Percentiles rank a stretch among this genome's conserved stretches.
phyloP scores from a whole-genome alignment of 2,888 invertebrate species.

The Callimorpha dominula region DNA sequence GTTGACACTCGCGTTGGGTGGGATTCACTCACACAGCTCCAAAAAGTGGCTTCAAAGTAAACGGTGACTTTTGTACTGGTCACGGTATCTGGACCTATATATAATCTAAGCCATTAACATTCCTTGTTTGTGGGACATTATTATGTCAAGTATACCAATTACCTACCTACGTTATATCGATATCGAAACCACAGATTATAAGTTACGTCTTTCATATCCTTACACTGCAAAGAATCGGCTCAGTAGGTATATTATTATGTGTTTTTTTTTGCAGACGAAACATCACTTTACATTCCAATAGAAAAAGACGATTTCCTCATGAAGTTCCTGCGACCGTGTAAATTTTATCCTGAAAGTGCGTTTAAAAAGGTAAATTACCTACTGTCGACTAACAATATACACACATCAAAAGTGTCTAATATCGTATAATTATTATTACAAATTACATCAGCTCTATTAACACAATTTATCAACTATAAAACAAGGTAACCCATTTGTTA shows the following conservation, averaged over 20 bases:
- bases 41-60: too few species aligned
- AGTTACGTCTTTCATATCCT: neutral
- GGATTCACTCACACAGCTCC: too few species aligned
- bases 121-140: too few species aligned
- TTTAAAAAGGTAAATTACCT: slow-evolving; percentile 88
- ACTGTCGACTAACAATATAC: too few species aligned
- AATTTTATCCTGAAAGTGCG: slow-evolving; percentile 94
- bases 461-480: neutral
- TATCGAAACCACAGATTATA: neutral
- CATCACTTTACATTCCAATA: slow-evolving; percentile 87
- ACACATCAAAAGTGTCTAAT: too few species aligned
- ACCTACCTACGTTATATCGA: neutral
- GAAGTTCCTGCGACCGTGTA: slow-evolving; percentile 94
- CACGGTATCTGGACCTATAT: too few species aligned
- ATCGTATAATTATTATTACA: too few species aligned
- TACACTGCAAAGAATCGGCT: neutral
- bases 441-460: neutral
- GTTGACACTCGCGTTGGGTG: too few species aligned
- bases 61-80: too few species aligned
- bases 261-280: slow-evolving; percentile 87
- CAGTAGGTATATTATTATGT: neutral
- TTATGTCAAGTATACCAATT: neutral
- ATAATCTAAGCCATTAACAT: too few species aligned
- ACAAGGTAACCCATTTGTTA: neutral
- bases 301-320: slow-evolving; percentile 91